A percentile compares a stretch with the other conserved stretches of the same genome.
These are phyloP conservation scores for Anguilla marmorata DNA, from an alignment of 2,797 vertebrate species.

Conservation along the genomic window DNA sequence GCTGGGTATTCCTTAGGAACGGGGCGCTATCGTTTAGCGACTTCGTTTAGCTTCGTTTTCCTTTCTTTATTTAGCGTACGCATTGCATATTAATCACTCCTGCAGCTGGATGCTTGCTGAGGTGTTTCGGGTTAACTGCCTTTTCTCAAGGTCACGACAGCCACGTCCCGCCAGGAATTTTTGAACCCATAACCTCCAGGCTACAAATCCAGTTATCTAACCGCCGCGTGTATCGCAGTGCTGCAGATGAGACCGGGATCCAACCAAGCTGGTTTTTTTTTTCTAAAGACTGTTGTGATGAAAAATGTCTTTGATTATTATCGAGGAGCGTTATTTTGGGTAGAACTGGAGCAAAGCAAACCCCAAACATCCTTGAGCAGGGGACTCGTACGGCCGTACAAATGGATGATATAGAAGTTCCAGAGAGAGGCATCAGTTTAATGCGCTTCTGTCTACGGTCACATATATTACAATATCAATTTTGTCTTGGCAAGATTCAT, in stretches of 20 bases:
- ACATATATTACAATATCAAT: background rate
- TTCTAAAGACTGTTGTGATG: background rate
- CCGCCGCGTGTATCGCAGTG: background rate
- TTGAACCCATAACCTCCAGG: background rate
- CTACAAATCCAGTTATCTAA: background rate
- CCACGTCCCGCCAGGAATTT: background rate
- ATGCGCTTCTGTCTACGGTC: background rate
- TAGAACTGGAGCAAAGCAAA: background rate
- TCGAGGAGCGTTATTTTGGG: conserved; percentile 2
- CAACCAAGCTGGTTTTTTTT: background rate
- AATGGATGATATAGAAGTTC: background rate
- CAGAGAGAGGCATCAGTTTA: background rate
- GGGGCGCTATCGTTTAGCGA: background rate
- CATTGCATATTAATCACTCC: background rate
- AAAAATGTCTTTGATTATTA: background rate
- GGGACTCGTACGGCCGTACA: background rate
- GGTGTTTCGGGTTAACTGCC: background rate
- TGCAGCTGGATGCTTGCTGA: background rate
- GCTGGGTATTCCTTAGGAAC: background rate
- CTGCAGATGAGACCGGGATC: background rate
- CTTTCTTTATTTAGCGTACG: background rate
- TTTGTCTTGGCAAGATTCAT: background rate
- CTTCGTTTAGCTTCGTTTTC: background rate
- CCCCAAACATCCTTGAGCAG: background rate
- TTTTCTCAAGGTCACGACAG: background rate